Base-by-base conservation (phyloP, 2,888 invertebrate genomes). In the Dasysyrphus tricinctus region DNA sequence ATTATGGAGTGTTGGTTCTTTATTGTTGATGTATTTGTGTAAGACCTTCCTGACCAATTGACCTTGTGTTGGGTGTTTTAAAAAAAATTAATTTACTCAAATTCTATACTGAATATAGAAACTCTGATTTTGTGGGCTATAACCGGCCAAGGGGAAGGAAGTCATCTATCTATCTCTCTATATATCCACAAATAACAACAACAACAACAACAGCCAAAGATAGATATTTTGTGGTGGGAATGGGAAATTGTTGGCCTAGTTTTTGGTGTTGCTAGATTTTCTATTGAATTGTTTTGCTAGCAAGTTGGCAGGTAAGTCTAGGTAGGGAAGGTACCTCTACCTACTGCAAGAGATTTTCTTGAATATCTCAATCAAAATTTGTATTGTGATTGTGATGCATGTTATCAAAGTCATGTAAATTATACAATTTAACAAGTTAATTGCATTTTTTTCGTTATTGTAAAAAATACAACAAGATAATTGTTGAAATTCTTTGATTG, bases 11-110 rank as follows among this genome's bases (percentile, higher is more conserved):
- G 49, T 32, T 47, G 14, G 63, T 34, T n/a, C 7, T 16, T 34
- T 65, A 19, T 63, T 19, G 54, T 16, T 19, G 54, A 14, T n/a
- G 73, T 74, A 24, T 74, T 9, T 19, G 80, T 79, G 70, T 56
- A 47, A 79, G 86, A 87, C 86, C 86, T 87, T 87, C 82, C 86
- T 87, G 86, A 82, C 86, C 86, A 83, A 87, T 80, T 87, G 86
- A 87, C 86, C 86, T 87, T 87, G 86, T 76, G 79, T 65, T 78
- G 75, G 78, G 74, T 70, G 78, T 57, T 80, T 86, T 34, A 78
- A 47, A 80, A 65, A 65, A 81, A 85, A 86, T 69, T 70, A 72
- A 81, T 81, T 85, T 65, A 74, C 77, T 85, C 74, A 86, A 81
- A 75, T 81, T 86, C 74, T 54, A 24, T 24, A n/a, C 32, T 29